Base-by-base conservation (phyloP, 2,888 invertebrate genomes). In the Scaptomyza tumidula region DNA sequence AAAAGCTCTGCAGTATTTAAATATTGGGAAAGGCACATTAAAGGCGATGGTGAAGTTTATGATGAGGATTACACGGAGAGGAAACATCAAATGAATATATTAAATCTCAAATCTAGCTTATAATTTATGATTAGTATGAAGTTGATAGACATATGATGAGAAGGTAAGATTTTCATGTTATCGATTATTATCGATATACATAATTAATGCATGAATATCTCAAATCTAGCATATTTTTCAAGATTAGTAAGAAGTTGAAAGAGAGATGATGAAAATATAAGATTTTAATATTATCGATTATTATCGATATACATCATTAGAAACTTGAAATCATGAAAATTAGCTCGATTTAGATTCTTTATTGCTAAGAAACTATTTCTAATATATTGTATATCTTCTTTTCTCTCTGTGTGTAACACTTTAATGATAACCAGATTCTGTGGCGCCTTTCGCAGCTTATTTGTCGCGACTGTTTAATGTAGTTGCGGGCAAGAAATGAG, bases 341-440 rank as follows among this genome's bases (percentile, higher is more conserved):
- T 9, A 31, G 2, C 31, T 2, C 5, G 6, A 31, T 9, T 6
- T 27, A 19, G 27, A 27, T 27, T 27, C 27, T 27, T 27, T 27
- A 27, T 27, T 27, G 2, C 4, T 3, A 27, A 27, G 7, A 29
- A 29, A 29, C 29, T 29, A 7, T 29, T 29, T 29, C 29, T 7
- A 0, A 7, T 29, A 29, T 1, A 7, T 7, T 29, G 7, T 7
- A 29, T 13, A 6, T 35, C 37, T n/a, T 1, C n/a, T 7, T 39
- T 39, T 39, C 19, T 35, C 50, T 0, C 50, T n/a, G 31, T 19
- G 31, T 19, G 29, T 35, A 59, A 45, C 48, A 45, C 50, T 64
- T 57, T 71, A 74, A 84, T 84, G 68, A 69, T 72, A 72, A 81
- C 79, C 80, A 79, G 79, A 57, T 75, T 50, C 62, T 37, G 49